Evolutionary conservation across 2,113 vertebrate species (phyloP), one percentile per base, ranked within the genome.

Genomic region (Scatophagus argus): DNA sequence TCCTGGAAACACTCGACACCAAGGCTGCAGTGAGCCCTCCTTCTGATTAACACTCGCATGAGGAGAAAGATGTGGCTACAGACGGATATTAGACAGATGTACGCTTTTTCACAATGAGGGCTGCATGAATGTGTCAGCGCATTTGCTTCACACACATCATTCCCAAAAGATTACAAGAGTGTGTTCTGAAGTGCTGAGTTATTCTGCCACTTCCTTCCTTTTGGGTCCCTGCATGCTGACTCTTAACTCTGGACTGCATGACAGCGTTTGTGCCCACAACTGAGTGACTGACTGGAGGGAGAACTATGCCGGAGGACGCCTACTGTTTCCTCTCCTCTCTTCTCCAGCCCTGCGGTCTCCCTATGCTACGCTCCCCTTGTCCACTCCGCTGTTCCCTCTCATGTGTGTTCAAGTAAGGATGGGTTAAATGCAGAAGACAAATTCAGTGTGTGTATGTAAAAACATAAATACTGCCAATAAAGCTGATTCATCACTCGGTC

Each of bases 1-100:
- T 39, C n/a, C 60, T 61, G 52, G 51, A 86, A 84, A 82, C 11
- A 81, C 72, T 87, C 38, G 43, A 69, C 77, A 80, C 47, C 17
- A n/a, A 56, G 66, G 38, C 58, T 43, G 44, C 38, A n/a, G 3
- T 19, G 65, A 74, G 77, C 19, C 27, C 66, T 56, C 17, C 36
- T 44, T 54, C 25, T 66, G 25, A 71, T 69, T 47, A 77, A 71
- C 51, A 65, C 60, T 70, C 66, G 29, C 49, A 52, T 12, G 6
- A 47, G 29, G 3, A 43, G n/a, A 19, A 13, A 36, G 62, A 65
- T 8, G 44, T 17, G 39, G 68, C 62, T 61, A 21, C 16, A 25
- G 39, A 44, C 27, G 55, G 68, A 74, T n/a, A n/a, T 82, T 21
- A 79, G 67, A 34, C 5, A 38, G 38, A 44, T 32, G 38, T 65